Evolutionary conservation across 2,888 invertebrate genomes (phyloP).

Genomic region (Chalcis sispes): DNA sequence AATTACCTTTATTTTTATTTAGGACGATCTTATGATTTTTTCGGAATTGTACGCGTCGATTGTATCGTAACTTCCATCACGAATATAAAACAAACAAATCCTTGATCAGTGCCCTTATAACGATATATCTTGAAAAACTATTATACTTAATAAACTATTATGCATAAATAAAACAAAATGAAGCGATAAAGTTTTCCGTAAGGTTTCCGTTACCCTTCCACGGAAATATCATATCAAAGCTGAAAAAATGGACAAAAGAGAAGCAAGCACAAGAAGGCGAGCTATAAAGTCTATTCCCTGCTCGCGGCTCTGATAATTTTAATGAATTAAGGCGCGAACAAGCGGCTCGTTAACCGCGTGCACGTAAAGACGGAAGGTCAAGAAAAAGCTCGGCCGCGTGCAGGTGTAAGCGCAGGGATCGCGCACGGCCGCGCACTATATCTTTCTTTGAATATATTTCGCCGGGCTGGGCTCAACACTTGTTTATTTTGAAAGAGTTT

Average conservation of each 20-base stretch:
- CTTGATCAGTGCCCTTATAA: too few species aligned
- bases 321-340: constrained; percentile 47
- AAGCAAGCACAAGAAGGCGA: background rate
- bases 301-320: constrained; percentile 40
- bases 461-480: constrained; percentile 34
- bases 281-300: constrained; percentile 21
- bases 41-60: too few species aligned
- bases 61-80: too few species aligned
- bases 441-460: constrained; percentile 48
- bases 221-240: too few species aligned
- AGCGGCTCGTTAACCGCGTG: constrained; percentile 28
- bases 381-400: constrained; percentile 19
- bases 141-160: too few species aligned
- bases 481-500: constrained; percentile 55
- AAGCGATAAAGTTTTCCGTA: too few species aligned
- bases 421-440: constrained; percentile 11
- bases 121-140: too few species aligned
- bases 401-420: background rate
- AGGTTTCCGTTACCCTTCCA: too few species aligned
- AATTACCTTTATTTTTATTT: too few species aligned
- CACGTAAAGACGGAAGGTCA: constrained; percentile 31
- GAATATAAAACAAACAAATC: too few species aligned
- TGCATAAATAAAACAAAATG: too few species aligned
- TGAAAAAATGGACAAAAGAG: background rate
- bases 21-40: too few species aligned